phyloP scores from a whole-genome alignment of 2,888 invertebrate species.

The Stenoptilia bipunctidactyla region DNA sequence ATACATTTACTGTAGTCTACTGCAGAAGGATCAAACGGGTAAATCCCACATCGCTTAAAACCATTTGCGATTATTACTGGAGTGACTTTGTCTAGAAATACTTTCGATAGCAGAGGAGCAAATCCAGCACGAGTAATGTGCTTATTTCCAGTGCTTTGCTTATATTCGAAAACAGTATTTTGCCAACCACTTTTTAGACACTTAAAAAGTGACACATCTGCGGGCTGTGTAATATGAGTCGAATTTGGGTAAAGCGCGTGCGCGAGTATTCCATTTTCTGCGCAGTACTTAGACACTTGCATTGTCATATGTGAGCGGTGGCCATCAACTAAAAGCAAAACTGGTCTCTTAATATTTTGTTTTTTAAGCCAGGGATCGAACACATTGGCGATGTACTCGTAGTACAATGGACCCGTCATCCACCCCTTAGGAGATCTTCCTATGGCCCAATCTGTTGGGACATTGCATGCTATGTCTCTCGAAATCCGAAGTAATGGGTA shows the following conservation, averaged over 20 bases:
- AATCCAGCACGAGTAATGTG: constrained; percentile 9
- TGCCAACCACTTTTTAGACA: constrained; percentile 8
- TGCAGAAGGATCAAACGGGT: too few relatives aligned
- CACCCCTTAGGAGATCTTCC: too few relatives aligned
- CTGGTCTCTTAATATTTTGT: too few relatives aligned
- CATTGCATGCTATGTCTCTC: too few relatives aligned
- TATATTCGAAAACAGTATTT: constrained; percentile 16
- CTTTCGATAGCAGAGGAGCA: constrained; percentile 6
- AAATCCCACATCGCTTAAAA: too few relatives aligned
- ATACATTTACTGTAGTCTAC: too few relatives aligned
- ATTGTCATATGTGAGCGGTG: constrained; percentile 33
- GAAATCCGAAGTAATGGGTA: constrained; percentile 13
- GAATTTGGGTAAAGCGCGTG: too few relatives aligned
- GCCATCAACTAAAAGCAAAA: constrained; percentile 3
- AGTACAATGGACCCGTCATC: too few relatives aligned
- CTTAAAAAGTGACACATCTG: too few relatives aligned
- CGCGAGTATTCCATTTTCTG: constrained; percentile 19
- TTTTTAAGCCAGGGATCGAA: too few relatives aligned
- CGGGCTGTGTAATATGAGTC: too few relatives aligned
- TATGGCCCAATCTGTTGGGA: neutral
- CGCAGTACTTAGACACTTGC: constrained; percentile 29
- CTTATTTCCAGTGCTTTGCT: constrained; percentile 12
- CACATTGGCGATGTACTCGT: too few relatives aligned
- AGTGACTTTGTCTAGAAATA: constrained; percentile 5
- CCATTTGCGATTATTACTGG: constrained; percentile 2